phyloP scores from a whole-genome alignment of 2,888 invertebrate genomes.

The Drosophila testacea region DNA sequence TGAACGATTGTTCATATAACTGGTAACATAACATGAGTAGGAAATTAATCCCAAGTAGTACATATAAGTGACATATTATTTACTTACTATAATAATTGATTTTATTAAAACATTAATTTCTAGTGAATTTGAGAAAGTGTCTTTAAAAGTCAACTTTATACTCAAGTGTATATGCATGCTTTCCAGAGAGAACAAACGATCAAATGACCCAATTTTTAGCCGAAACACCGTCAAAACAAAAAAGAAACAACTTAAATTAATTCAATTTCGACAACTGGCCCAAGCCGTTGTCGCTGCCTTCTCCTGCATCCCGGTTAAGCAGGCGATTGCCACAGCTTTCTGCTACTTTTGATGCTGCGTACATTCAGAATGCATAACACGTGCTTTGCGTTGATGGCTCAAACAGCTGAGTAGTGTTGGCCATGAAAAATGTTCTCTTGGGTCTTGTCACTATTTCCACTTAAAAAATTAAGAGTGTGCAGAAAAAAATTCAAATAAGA shows the following conservation, averaged over 20 bases:
- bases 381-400: constrained; percentile 14
- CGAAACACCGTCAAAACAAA: constrained; percentile 33
- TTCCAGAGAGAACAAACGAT: constrained; percentile 36
- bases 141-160: not conserved
- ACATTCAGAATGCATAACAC: constrained; percentile 46
- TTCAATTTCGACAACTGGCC: constrained; percentile 53
- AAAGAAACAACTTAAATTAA: constrained; percentile 51
- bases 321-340: constrained; percentile 1
- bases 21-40: constrained; percentile 18
- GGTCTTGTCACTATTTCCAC: not conserved
- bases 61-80: too few species aligned
- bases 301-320: not conserved
- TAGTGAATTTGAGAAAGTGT: constrained; percentile 12
- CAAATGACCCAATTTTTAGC: constrained; percentile 62
- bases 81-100: too few species aligned
- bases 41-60: not conserved
- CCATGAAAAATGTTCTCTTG: not conserved
- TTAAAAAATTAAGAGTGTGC: too few species aligned
- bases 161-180: not conserved
- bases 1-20: not conserved
- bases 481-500: too few species aligned
- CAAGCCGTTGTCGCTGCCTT: constrained; percentile 13
- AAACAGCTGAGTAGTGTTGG: constrained; percentile 29
- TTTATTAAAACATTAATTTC: not conserved
- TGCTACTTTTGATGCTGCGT: constrained; percentile 45